Percentiles rank a stretch among this genome's conserved stretches.
Conservation (phyloP, 2,797 vertebrate species). For the Macroramphosus scolopax region DNA sequence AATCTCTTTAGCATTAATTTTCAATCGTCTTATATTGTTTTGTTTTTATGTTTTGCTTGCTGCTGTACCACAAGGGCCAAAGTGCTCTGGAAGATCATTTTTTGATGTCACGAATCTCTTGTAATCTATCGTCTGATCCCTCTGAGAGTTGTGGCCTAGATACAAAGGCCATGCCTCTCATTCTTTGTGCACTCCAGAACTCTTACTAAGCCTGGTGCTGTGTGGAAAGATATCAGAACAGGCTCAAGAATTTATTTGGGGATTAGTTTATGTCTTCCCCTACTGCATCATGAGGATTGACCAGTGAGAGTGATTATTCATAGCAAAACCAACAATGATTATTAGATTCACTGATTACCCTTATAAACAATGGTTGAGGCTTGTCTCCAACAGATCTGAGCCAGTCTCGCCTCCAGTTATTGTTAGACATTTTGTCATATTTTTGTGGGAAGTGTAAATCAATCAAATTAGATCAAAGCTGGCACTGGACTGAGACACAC, state of each 20-base stretch:
- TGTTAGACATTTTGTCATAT: no score
- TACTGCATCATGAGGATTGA: slow-evolving; percentile 1
- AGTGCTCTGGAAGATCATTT: slow-evolving; percentile 16
- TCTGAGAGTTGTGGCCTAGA: slow-evolving; percentile 22
- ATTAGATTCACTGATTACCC: neutral
- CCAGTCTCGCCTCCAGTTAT: no score
- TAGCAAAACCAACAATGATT: neutral
- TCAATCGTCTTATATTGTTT: neutral
- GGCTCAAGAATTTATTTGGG: slow-evolving; percentile 15
- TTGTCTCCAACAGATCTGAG: neutral
- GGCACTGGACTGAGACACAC: slow-evolving; percentile 8
- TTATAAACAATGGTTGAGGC: neutral
- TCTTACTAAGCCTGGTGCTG: slow-evolving; percentile 18
- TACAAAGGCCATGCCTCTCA: slow-evolving; percentile 32
- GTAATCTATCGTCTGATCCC: slow-evolving; percentile 38
- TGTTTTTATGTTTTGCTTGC: neutral
- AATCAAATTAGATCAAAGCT: no score
- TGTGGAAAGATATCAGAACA: slow-evolving; percentile 13
- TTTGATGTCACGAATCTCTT: slow-evolving; percentile 43
- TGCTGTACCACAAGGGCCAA: slow-evolving; percentile 1
- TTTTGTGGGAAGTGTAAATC: no score
- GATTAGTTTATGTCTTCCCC: neutral
- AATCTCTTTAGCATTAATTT: neutral
- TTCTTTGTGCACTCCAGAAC: slow-evolving; percentile 14
- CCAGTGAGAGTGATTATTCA: slow-evolving; percentile 1